Percentiles rank a stretch among this genome's conserved stretches.
Evolutionary conservation across 1,140 invertebrate genomes (phyloP).

Genomic region (Drosophila parvula): DNA sequence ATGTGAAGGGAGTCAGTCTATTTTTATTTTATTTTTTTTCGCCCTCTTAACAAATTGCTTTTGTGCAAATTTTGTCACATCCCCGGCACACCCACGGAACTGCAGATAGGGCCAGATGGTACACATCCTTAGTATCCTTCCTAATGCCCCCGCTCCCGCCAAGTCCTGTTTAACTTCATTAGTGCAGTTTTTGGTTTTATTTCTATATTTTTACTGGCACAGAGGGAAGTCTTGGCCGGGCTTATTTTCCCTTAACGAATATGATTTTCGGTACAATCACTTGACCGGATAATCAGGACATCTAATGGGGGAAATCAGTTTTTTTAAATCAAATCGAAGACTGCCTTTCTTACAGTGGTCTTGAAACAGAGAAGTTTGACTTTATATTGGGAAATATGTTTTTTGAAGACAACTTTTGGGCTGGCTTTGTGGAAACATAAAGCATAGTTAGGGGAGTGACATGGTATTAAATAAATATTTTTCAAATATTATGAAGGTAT

Average conservation of each 20-base stretch:
- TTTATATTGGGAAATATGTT: no score
- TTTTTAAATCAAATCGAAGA: constrained; percentile 27
- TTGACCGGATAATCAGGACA: constrained; percentile 72
- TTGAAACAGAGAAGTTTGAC: no score
- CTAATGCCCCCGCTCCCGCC: constrained; percentile 7
- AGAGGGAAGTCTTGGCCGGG: neutral
- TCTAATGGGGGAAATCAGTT: constrained; percentile 41
- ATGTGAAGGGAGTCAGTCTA: constrained; percentile 60
- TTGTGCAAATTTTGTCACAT: constrained; percentile 77
- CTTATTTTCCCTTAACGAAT: constrained; percentile 12
- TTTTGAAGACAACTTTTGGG: neutral
- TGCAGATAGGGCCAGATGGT: constrained; percentile 34
- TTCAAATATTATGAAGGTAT: neutral
- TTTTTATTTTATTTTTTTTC: constrained; percentile 30
- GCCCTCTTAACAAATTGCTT: constrained; percentile 74
- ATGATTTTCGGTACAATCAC: constrained; percentile 36
- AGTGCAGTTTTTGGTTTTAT: constrained; percentile 37
- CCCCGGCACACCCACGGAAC: constrained; percentile 15
- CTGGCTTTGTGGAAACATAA: neutral
- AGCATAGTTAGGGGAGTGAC: neutral
- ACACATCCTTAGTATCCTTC: constrained; percentile 10
- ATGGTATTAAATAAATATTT: neutral
- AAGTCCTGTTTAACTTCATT: constrained; percentile 65
- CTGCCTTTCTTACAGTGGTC: constrained; percentile 22
- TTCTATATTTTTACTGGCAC: neutral